These are phyloP conservation scores for Dioctria linearis DNA, from an alignment of 2,888 invertebrate species.

Conservation along the genomic window DNA sequence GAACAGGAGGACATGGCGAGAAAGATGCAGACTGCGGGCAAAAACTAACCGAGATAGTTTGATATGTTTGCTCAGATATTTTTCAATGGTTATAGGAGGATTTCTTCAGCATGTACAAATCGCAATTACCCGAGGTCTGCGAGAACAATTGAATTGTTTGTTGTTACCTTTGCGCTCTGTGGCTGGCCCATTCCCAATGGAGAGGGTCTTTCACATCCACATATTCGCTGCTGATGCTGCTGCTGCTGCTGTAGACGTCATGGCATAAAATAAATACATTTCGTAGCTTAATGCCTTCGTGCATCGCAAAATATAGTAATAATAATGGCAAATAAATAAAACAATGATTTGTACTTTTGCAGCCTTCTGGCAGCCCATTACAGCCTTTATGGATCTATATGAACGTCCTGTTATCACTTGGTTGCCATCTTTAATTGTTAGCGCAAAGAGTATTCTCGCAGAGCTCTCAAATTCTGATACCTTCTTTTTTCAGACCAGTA, in stretches of 20 bases:
- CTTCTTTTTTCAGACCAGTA: background rate
- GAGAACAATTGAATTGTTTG: slow-evolving; percentile 60
- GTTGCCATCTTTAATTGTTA: slow-evolving; percentile 58
- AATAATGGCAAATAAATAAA: slow-evolving; percentile 60
- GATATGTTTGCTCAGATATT: slow-evolving; percentile 54
- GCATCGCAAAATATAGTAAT: slow-evolving; percentile 57
- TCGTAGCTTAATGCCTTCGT: slow-evolving; percentile 42
- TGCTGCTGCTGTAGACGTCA: slow-evolving; percentile 2
- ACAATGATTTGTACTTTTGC: slow-evolving; percentile 60
- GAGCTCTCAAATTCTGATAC: slow-evolving; percentile 9
- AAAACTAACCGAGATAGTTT: slow-evolving; percentile 50
- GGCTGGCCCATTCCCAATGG: background rate
- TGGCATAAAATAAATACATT: slow-evolving; percentile 50
- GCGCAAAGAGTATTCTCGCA: slow-evolving; percentile 36
- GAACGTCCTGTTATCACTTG: slow-evolving; percentile 52
- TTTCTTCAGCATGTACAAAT: slow-evolving; percentile 58
- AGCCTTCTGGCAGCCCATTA: slow-evolving; percentile 57
- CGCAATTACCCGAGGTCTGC: slow-evolving; percentile 58
- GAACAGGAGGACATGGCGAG: slow-evolving; percentile 29
- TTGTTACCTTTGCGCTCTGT: slow-evolving; percentile 55
- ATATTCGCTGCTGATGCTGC: background rate
- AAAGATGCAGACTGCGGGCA: slow-evolving; percentile 53
- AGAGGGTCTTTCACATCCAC: slow-evolving; percentile 25
- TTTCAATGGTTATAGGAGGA: slow-evolving; percentile 50
- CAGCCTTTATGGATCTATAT: slow-evolving; percentile 48